These are phyloP conservation scores for Madoqua kirkii DNA, from an alignment of 2,113 vertebrate genomes.

Conservation along the genomic window DNA sequence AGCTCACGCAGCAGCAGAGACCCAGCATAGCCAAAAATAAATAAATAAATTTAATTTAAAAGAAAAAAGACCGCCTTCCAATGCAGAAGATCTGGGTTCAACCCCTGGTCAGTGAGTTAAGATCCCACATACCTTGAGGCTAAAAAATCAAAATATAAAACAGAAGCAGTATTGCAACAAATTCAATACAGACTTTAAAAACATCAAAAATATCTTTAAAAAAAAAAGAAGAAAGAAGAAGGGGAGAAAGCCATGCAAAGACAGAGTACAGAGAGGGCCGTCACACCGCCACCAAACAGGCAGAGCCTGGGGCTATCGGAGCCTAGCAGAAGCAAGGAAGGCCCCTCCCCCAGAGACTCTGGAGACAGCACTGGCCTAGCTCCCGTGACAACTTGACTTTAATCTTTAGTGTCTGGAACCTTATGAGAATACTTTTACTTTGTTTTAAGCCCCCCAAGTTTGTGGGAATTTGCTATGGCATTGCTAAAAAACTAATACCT, in stretches of 20 bases:
- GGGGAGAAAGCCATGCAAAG: background rate
- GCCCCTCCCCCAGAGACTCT: fast-evolving
- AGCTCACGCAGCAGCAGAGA: background rate
- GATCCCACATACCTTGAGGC: background rate
- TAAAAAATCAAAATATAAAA: background rate
- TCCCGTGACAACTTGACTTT: background rate
- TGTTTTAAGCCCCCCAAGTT: background rate
- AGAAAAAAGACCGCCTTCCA: background rate
- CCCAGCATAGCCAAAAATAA: background rate
- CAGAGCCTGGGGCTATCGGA: too few relatives aligned
- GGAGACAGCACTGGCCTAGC: background rate
- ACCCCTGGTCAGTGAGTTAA: background rate
- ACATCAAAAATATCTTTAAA: background rate
- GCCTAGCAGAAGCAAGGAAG: background rate
- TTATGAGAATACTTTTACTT: background rate
- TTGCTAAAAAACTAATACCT: background rate
- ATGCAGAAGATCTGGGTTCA: background rate
- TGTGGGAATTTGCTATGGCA: background rate
- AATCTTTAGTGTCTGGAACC: background rate
- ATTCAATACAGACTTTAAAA: background rate
- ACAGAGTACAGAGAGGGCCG: background rate
- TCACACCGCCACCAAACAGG: fast-evolving
- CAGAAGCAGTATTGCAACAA: background rate
- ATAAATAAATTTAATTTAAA: background rate
- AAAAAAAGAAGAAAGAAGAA: background rate